Evolutionary conservation across 30 jellyfish, hydroid and myxozoan species (phyloP).

Genomic region (Clytia hemisphaerica): DNA sequence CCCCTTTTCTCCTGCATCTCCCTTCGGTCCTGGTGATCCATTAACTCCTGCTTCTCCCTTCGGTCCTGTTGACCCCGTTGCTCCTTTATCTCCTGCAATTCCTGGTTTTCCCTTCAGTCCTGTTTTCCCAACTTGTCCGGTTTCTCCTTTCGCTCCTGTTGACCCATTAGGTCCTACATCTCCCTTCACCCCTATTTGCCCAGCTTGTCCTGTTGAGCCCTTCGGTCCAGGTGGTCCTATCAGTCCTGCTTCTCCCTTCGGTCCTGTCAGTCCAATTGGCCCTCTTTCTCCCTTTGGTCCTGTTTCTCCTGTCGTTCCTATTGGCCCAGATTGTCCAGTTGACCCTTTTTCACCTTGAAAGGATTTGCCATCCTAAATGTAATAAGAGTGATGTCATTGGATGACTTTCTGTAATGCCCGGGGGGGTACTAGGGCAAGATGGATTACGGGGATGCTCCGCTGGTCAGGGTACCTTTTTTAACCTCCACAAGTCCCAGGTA

Average conservation of each 20-base stretch:
- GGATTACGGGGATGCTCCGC: too few relatives aligned
- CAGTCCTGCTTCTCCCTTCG: not conserved
- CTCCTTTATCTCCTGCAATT: not conserved
- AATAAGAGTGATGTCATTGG: too few relatives aligned
- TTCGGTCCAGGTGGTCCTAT: not conserved
- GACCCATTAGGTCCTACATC: not conserved
- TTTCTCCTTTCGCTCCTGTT: not conserved
- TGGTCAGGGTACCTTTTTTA: too few relatives aligned
- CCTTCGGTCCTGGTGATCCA: not conserved
- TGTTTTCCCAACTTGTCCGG: not conserved
- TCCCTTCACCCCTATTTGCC: not conserved
- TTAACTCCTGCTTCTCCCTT: conserved; percentile 2
- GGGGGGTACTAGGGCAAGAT: too few relatives aligned
- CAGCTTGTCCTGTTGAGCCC: not conserved
- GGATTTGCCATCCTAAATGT: too few relatives aligned
- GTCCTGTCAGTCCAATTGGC: not conserved
- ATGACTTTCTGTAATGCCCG: too few relatives aligned
- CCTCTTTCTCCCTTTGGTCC: not conserved
- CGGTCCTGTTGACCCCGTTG: not conserved
- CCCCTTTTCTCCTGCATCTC: conserved; percentile 1
- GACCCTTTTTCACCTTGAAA: not conserved
- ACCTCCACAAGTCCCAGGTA: too few relatives aligned
- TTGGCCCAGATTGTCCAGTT: not conserved
- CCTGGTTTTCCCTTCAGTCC: not conserved
- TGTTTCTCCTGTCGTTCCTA: not conserved